Conservation (phyloP, 2,797 vertebrate species). For the Mormyrus proboscirostris region DNA sequence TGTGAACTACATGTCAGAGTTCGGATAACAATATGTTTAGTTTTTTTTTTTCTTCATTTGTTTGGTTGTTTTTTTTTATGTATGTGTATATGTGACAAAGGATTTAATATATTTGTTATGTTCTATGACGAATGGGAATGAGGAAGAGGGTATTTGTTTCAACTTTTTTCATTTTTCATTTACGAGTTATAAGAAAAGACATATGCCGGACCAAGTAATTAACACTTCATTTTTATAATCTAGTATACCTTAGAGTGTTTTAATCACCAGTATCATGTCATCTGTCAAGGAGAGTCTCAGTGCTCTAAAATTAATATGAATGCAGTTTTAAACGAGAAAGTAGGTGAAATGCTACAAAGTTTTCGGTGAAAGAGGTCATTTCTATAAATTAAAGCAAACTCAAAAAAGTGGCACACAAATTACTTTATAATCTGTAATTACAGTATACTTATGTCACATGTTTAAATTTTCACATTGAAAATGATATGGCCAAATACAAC, state of each 20-base stretch:
- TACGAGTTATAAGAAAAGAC: background rate
- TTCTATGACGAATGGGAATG: background rate
- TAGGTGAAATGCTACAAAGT: background rate
- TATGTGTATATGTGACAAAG: background rate
- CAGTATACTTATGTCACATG: background rate
- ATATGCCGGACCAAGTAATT: background rate
- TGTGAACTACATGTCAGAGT: background rate
- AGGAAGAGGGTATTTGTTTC: background rate
- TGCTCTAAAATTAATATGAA: background rate
- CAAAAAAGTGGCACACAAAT: background rate
- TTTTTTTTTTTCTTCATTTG: background rate
- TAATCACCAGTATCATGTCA: background rate
- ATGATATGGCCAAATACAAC: background rate
- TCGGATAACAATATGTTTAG: background rate
- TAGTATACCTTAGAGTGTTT: background rate
- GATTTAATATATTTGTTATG: background rate
- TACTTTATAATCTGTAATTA: background rate
- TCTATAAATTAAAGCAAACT: constrained; percentile 5
- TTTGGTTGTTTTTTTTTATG: background rate
- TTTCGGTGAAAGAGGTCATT: background rate
- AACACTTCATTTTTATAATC: background rate
- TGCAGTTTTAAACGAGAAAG: background rate
- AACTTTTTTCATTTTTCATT: background rate
- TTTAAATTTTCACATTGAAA: background rate
- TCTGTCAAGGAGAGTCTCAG: background rate